A percentile compares a stretch with the other conserved stretches of the same genome.
Evolutionary conservation across 2,888 invertebrate species (phyloP).

Genomic region (Acanthococcus lagerstroemiae): DNA sequence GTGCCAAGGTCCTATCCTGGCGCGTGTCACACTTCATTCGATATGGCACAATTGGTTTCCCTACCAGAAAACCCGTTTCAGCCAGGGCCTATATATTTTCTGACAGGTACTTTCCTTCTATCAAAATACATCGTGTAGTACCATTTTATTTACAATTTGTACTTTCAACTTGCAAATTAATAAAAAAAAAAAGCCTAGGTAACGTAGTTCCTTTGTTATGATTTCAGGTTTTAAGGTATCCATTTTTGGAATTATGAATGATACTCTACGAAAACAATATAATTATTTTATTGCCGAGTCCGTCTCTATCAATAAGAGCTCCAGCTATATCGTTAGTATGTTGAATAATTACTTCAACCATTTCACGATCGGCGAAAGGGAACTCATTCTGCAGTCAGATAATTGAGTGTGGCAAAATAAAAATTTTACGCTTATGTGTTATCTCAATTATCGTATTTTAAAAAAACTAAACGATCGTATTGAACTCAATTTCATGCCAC

Average conservation of each 20-base stretch:
- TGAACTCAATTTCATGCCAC: not conserved
- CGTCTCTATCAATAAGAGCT: not conserved
- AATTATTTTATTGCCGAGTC: not conserved
- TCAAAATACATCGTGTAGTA: too few relatives aligned
- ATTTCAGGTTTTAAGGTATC: not conserved
- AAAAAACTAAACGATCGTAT: not conserved
- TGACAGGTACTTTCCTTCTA: too few relatives aligned
- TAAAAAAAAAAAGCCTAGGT: too few relatives aligned
- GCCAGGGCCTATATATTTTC: slow-evolving; percentile 5
- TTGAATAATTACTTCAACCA: not conserved
- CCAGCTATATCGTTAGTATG: not conserved
- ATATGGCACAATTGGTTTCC: not conserved
- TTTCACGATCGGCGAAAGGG: not conserved
- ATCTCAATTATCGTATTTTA: not conserved
- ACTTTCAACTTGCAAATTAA: too few relatives aligned
- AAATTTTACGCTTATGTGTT: not conserved
- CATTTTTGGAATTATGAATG: not conserved
- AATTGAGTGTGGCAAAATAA: not conserved
- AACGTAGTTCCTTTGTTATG: too few relatives aligned
- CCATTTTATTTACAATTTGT: too few relatives aligned
- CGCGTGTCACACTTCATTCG: not conserved
- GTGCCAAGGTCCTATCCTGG: too few relatives aligned
- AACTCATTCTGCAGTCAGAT: not conserved
- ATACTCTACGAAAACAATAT: not conserved
- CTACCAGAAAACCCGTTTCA: too few relatives aligned